Percentiles rank a stretch among this genome's conserved stretches.
phyloP scores from a whole-genome alignment of 2,797 vertebrate genomes.

The Rhinoraja longicauda region DNA sequence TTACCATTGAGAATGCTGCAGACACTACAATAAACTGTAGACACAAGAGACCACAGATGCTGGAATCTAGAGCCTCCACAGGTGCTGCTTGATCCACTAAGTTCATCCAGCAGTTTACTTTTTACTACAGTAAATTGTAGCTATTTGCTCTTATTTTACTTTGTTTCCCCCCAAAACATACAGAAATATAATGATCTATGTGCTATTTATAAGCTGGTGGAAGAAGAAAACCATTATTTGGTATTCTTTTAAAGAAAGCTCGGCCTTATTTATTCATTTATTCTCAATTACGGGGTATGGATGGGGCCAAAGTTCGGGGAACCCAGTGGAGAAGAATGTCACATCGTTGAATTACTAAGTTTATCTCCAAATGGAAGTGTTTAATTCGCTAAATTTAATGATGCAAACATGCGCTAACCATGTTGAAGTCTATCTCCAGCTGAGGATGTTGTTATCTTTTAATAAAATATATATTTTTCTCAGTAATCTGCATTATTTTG shows the following conservation, averaged over 20 bases:
- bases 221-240: neutral
- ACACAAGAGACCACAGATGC: no score
- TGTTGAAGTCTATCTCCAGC: neutral
- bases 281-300: neutral
- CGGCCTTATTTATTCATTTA: neutral
- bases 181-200: neutral
- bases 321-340: neutral
- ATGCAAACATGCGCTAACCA: neutral
- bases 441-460: neutral
- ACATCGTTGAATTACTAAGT: neutral
- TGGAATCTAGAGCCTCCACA: no score
- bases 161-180: neutral
- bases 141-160: neutral
- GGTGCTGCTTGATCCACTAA: no score
- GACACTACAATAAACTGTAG: neutral
- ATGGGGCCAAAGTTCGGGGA: neutral
- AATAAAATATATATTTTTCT: neutral
- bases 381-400: no score
- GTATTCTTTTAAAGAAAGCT: neutral
- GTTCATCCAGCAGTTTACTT: no score
- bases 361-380: neutral
- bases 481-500: neutral
- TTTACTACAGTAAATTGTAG: no score
- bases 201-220: neutral
- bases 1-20: neutral